Evolutionary conservation across 2,888 invertebrate genomes (phyloP).

Genomic region (Acanthosepion lycidas): DNA sequence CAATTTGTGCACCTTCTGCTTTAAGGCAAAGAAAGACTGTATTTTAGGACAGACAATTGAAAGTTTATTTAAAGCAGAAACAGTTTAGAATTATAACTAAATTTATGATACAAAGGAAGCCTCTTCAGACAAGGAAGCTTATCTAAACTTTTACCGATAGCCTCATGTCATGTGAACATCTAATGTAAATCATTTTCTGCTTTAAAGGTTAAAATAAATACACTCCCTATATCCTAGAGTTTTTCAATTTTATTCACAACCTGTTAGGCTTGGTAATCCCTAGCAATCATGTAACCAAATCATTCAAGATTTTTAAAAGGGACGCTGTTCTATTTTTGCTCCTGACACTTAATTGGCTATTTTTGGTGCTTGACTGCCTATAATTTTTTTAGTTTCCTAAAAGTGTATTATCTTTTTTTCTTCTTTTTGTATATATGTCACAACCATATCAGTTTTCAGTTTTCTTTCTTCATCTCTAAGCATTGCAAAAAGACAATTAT

Average conservation of each 20-base stretch:
- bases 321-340: neutral
- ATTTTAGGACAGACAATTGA: no score
- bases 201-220: neutral
- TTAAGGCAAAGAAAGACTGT: no score
- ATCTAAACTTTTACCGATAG: neutral
- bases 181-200: neutral
- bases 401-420: no score
- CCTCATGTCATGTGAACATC: neutral
- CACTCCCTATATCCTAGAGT: neutral
- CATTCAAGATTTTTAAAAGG: neutral
- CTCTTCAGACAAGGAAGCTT: neutral
- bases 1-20: no score
- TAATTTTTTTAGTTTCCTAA: neutral
- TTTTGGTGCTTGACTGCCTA: neutral
- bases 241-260: neutral
- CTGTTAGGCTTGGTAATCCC: neutral
- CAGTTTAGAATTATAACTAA: no score
- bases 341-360: neutral
- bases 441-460: no score
- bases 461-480: no score
- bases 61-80: no score
- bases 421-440: no score
- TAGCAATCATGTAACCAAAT: neutral
- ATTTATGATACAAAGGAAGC: no score
- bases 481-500: no score